Percentiles rank a stretch among this genome's conserved stretches.
Conservation (phyloP, 2,797 vertebrate species). For the Rallus crepitans region DNA sequence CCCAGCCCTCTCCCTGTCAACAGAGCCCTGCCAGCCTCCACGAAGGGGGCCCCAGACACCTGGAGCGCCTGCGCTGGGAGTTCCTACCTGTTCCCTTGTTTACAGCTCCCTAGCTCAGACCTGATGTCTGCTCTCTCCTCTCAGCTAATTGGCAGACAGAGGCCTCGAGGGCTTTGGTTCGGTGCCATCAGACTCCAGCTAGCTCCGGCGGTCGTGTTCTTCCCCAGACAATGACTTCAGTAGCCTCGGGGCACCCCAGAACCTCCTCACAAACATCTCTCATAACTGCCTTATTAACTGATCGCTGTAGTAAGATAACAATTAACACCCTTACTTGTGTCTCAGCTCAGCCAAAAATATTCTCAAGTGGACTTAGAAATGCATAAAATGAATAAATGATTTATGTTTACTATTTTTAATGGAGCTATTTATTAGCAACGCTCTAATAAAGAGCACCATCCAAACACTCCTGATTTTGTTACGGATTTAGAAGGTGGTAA, state of each 20-base stretch:
- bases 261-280: slow-evolving; percentile 63
- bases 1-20: accelerated
- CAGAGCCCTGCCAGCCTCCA: not conserved
- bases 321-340: slow-evolving; percentile 56
- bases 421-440: slow-evolving; percentile 30
- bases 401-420: slow-evolving; percentile 71
- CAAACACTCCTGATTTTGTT: slow-evolving; percentile 33
- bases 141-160: slow-evolving; percentile 58
- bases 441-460: not conserved
- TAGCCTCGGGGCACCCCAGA: slow-evolving; percentile 60
- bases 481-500: slow-evolving; percentile 49
- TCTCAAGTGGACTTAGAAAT: slow-evolving; percentile 64
- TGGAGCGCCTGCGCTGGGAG: not conserved
- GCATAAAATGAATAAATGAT: slow-evolving; percentile 67
- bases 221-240: slow-evolving; percentile 73
- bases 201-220: slow-evolving; percentile 36
- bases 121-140: slow-evolving; percentile 63
- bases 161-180: slow-evolving; percentile 52
- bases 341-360: slow-evolving; percentile 46
- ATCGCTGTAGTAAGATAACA: slow-evolving; percentile 67
- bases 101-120: slow-evolving; percentile 61
- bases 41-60: not conserved
- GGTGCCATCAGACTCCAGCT: slow-evolving; percentile 63
- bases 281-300: slow-evolving; percentile 70
- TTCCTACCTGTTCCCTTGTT: slow-evolving; percentile 57